Percentiles rank a stretch among this genome's conserved stretches.
Evolutionary conservation across 2,113 vertebrate species (phyloP).

Genomic region (Thalassarche chlororhynchos): DNA sequence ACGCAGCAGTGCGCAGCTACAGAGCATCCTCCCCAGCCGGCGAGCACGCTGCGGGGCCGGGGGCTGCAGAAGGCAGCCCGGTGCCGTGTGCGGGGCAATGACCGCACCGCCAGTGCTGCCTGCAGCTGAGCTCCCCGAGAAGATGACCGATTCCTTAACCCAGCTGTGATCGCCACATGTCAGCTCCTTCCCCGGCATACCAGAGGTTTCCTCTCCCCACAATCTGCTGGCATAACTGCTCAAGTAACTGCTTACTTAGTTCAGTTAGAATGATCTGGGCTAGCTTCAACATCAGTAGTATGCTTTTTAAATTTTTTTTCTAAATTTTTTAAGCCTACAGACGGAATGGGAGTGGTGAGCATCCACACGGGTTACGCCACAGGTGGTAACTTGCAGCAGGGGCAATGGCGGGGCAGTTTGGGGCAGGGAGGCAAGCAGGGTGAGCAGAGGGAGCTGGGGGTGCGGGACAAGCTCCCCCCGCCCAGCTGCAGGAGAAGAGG

Average conservation of each 20-base stretch:
- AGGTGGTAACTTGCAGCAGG: background rate
- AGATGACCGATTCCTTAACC: background rate
- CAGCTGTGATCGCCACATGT: background rate
- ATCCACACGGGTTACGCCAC: background rate
- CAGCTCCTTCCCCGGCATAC: background rate
- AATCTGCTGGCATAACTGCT: background rate
- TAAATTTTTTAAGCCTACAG: background rate
- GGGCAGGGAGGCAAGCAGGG: background rate
- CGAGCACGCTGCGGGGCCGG: rapidly evolving
- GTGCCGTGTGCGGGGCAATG: rapidly evolving
- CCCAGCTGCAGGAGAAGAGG: background rate
- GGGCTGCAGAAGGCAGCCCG: background rate
- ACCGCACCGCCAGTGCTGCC: rapidly evolving
- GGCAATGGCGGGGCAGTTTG: background rate
- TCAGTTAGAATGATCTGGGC: background rate
- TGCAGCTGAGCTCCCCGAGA: rapidly evolving
- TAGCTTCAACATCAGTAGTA: background rate
- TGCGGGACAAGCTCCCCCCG: background rate
- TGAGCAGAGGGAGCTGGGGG: background rate
- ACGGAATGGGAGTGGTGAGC: background rate
- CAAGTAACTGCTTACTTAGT: background rate
- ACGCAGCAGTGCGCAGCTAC: rapidly evolving
- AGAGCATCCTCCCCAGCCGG: background rate
- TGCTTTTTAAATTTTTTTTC: background rate
- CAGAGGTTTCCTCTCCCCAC: background rate